These are phyloP conservation scores for Eira barbara DNA, from an alignment of 2,113 vertebrate species.

Conservation along the genomic window DNA sequence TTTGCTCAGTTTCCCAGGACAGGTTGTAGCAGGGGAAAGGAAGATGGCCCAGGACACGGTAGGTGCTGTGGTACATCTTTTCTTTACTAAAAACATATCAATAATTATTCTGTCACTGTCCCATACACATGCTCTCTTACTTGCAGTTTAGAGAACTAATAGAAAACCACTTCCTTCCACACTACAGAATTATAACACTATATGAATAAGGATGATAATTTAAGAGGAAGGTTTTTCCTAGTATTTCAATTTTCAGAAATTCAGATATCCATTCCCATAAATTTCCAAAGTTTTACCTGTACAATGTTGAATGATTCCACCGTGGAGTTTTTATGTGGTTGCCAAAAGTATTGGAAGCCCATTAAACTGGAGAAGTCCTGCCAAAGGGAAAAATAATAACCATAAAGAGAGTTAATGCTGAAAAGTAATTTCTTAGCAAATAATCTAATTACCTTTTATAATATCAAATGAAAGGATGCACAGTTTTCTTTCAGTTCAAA, in stretches of 20 bases:
- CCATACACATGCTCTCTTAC: background rate
- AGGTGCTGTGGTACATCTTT: background rate
- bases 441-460: conserved; percentile 48
- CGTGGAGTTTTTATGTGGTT: background rate
- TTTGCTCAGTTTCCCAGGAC: background rate
- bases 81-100: background rate
- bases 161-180: background rate
- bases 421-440: conserved; percentile 58
- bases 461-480: background rate
- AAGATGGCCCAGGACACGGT: background rate
- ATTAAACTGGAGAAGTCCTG: background rate
- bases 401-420: conserved; percentile 8
- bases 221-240: background rate
- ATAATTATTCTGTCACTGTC: too few relatives aligned
- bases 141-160: background rate
- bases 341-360: background rate
- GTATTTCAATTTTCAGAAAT: background rate
- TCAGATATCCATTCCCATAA: background rate
- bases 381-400: background rate
- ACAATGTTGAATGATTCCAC: background rate
- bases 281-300: background rate
- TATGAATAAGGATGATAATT: background rate
- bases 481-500: conserved; percentile 33
- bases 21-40: background rate
- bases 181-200: background rate